Base-by-base conservation (phyloP, 2,888 invertebrate genomes). In the Zygogramma bicolorata region DNA sequence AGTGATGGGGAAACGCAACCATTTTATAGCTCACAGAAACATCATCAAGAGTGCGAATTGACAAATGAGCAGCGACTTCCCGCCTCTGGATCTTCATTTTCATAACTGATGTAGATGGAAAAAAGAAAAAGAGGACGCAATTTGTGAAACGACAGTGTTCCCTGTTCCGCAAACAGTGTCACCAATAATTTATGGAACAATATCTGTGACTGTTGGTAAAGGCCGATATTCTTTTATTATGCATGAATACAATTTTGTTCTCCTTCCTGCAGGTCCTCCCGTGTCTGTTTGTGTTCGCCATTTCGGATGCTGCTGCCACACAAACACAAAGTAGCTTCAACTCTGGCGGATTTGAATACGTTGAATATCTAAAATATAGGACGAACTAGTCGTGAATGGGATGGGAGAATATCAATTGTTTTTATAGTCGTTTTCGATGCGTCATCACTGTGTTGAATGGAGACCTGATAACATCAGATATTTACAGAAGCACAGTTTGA, bases 291-390 rank as follows among this genome's bases (percentile, higher is more conserved):
- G 25, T 53, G 1, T n/a, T 13, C 27, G 53, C 53, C 13, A 53
- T 53, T 15, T 25, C 4, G 53, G 53, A 53, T 53, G 13, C n/a
- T 25, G n/a, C 4, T 53, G 53, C 53, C 53, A 10, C 25, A 53
- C 53, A 53, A 27, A 53, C 22, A 53, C 53, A 53, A 53, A 53
- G 15, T n/a, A 25, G 7, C 53, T 53, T 22, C 25, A 27, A 53
- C 27, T 53, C 3, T 8, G 27, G 25, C 25, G 8, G 27, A 53
- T 53, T 53, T 22, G 22, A 53, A 53, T 53, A 53, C 25, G 27
- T 27, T 53, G 53, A 53, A 53, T 53, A 53, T n/a, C 13, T 53
- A 15, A 53, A 53, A 53, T 53, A 22, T 53, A n/a, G 53, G 25
- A 13, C 53, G n/a, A 25, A 53, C 13, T 10, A 4, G 53, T 53